Evolutionary conservation across 2,888 invertebrate species (phyloP).

Genomic region (Standfussiana lucernea): DNA sequence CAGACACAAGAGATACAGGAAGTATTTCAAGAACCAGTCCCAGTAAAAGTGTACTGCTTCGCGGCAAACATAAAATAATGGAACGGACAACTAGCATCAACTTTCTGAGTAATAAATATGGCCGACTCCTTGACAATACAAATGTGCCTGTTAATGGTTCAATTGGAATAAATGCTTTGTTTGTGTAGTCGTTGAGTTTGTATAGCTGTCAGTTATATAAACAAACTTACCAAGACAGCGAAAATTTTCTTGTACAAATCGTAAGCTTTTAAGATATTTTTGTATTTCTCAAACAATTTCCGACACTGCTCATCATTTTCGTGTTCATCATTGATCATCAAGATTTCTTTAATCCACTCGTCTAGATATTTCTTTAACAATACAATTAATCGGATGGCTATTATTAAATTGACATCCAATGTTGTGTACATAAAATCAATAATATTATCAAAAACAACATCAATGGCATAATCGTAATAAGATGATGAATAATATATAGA

Average conservation of each 20-base stretch:
- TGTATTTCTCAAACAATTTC: constrained; percentile 19
- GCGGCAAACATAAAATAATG: background rate
- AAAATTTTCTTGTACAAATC: constrained; percentile 19
- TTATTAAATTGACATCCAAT: constrained; percentile 26
- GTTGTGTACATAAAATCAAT: constrained; percentile 22
- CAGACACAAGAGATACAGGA: background rate
- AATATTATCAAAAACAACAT: constrained; percentile 17
- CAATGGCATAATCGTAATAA: constrained; percentile 26
- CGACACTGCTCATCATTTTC: constrained; percentile 8
- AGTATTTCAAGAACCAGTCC: background rate
- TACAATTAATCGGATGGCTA: constrained; percentile 14
- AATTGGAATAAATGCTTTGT: background rate
- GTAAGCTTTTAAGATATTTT: constrained; percentile 13
- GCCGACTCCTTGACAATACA: background rate
- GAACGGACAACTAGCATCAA: background rate
- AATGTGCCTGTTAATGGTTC: background rate
- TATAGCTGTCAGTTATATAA: background rate
- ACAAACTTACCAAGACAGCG: constrained; percentile 18
- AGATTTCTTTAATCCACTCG: constrained; percentile 19
- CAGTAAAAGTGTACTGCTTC: background rate
- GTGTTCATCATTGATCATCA: constrained; percentile 10
- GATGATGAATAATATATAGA: constrained; percentile 22
- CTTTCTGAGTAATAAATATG: background rate
- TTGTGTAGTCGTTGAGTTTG: background rate
- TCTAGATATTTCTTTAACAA: constrained; percentile 29